phyloP scores from a whole-genome alignment of 2,888 invertebrate genomes.

The Cacoxenus indagator region DNA sequence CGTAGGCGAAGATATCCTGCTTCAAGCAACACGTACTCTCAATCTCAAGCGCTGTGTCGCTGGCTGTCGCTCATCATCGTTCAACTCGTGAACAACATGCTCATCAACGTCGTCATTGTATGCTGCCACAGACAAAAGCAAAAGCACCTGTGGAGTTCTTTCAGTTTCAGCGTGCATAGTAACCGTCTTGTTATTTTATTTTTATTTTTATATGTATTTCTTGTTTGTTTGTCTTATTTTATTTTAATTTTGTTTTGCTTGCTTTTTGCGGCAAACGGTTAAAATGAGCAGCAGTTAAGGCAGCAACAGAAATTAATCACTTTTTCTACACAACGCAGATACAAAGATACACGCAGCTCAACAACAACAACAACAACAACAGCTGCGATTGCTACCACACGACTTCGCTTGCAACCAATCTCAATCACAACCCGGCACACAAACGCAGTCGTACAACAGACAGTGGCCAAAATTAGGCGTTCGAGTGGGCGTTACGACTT shows the following conservation, averaged over 20 bases:
- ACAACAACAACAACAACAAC: not conserved
- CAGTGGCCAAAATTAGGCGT: slow-evolving; percentile 65
- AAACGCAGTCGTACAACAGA: slow-evolving; percentile 42
- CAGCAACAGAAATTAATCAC: slow-evolving; percentile 60
- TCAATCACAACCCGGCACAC: slow-evolving; percentile 5
- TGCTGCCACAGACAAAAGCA: not conserved
- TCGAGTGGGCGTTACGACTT: slow-evolving; percentile 49
- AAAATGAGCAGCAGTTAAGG: slow-evolving; percentile 47
- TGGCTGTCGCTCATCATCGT: not conserved
- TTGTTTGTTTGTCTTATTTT: no score
- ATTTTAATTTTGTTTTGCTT: not conserved
- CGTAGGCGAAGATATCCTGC: slow-evolving; percentile 11
- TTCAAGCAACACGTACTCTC: not conserved
- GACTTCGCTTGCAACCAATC: not conserved
- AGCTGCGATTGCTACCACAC: slow-evolving; percentile 3
- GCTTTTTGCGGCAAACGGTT: not conserved
- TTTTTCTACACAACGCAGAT: slow-evolving; percentile 40
- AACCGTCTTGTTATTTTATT: not conserved
- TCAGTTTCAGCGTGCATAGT: not conserved
- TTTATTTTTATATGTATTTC: not conserved
- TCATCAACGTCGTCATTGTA: not conserved
- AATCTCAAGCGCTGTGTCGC: not conserved
- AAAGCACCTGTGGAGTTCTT: slow-evolving; percentile 19
- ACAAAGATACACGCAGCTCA: not conserved
- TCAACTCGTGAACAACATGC: not conserved